These are phyloP conservation scores for Morinoia aosen DNA, from an alignment of 2,888 invertebrate genomes.

Conservation along the genomic window DNA sequence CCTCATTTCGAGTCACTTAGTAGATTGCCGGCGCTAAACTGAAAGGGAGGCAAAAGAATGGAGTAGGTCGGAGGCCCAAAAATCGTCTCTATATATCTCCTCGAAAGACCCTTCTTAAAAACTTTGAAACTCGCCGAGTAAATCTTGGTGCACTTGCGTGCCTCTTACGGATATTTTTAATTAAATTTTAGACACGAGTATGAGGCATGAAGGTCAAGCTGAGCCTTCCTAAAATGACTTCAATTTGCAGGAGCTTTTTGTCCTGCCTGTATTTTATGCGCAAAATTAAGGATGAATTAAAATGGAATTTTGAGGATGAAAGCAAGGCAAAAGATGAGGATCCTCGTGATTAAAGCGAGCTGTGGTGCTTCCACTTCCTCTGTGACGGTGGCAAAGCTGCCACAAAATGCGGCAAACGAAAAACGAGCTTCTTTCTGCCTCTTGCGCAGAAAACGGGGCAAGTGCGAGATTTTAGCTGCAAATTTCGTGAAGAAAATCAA, in stretches of 20 bases:
- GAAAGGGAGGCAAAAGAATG: background rate
- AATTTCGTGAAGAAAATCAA: background rate
- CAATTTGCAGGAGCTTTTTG: slow-evolving; percentile 8
- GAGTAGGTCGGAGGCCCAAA: background rate
- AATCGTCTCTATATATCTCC: slow-evolving; percentile 18
- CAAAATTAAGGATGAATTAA: slow-evolving; percentile 12
- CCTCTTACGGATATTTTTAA: slow-evolving; percentile 25
- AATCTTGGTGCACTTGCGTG: slow-evolving; percentile 37
- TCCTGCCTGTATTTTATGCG: background rate
- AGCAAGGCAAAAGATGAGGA: background rate
- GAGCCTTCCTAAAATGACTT: background rate
- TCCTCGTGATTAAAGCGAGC: slow-evolving; percentile 3
- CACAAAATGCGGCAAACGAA: background rate
- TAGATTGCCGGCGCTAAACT: background rate
- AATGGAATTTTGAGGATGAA: background rate
- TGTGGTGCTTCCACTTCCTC: background rate
- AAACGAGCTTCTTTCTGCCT: too few species aligned
- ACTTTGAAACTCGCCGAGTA: slow-evolving; percentile 22
- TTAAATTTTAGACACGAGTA: slow-evolving; percentile 16
- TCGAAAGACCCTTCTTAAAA: slow-evolving; percentile 23
- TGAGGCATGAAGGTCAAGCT: slow-evolving; percentile 30
- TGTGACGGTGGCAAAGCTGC: background rate
- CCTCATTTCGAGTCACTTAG: slow-evolving; percentile 1
- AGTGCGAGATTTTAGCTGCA: background rate
- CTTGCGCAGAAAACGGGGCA: too few species aligned